Evolutionary conservation across 2,888 invertebrate species (phyloP), one percentile per base, ranked within the genome.

Genomic region (Drosophila hamatofila): DNA sequence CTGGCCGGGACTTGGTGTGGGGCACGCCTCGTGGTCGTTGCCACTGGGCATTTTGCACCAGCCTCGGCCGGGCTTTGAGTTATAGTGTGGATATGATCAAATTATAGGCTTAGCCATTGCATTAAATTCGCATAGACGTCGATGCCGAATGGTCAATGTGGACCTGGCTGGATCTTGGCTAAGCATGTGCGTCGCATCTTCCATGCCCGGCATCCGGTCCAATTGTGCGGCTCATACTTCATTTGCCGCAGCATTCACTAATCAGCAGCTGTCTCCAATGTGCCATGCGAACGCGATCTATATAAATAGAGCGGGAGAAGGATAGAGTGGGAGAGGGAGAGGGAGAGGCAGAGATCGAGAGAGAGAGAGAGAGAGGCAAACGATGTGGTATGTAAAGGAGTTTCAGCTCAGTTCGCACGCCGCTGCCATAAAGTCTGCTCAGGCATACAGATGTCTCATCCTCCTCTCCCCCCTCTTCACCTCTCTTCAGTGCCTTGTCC

Each of bases 71-170:
- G 64, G 64, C 30, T 42, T 56, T 88, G 91, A 89, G 79, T 91
- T 91, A 89, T 89, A 80, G 80, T 78, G 78, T 90, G 91, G 91
- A 90, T 91, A 87, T 85, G 82, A 86, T 86, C 86, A 86, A 86
- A 86, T 86, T 86, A 86, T 86, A 86, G 86, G 86, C 90, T 88
- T 88, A 70, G 75, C 49, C 72, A 39, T 76, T 75, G 86, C 75
- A 89, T 89, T 88, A 86, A 89, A 89, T 72, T 85, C 90, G 86
- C 88, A 88, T 86, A 75, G 88, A 89, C 60, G 74, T 71, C 81
- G 69, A 35, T 71, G 69, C 44, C 54, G 12, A 37, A 7, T 37
- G 54, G 2, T n/a, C n/a, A 25, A 35, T 35, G 35, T 21, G 33
- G 27, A 27, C 18, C 44, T 51, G 61, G 54, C 44, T 51, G 61